A percentile compares a stretch with the other conserved stretches of the same genome.
phyloP scores from a whole-genome alignment of 2,797 vertebrate genomes.

The Oreochromis grahami region DNA sequence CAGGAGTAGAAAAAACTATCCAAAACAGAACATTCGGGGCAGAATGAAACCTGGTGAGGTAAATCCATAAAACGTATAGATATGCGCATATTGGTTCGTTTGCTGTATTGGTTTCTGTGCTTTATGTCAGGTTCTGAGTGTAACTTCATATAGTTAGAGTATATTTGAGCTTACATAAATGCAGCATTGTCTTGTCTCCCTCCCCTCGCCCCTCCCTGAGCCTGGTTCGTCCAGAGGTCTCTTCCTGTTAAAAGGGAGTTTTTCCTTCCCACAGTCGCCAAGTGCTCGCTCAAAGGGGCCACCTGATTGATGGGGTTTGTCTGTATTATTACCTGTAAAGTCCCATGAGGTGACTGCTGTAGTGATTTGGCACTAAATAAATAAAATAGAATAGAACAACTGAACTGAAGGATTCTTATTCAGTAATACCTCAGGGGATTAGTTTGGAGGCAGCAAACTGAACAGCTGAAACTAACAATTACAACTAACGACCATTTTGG shows the following conservation, averaged over 20 bases:
- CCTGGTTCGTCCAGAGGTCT: not conserved
- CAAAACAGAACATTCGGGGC: not conserved
- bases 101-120: not conserved
- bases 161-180: not conserved
- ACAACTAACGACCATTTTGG: not conserved
- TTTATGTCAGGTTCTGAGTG: not conserved
- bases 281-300: not conserved
- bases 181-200: not conserved
- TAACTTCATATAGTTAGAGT: not conserved
- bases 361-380: accelerated
- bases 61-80: not conserved
- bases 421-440: not conserved
- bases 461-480: not conserved
- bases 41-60: not conserved
- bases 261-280: not conserved
- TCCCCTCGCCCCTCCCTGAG: not conserved
- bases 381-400: not conserved
- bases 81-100: accelerated
- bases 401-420: not conserved
- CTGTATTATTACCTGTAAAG: accelerated
- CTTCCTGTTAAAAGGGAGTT: not conserved
- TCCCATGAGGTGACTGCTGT: not conserved
- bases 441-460: not conserved
- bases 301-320: not conserved
- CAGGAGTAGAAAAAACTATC: not conserved